Base-by-base conservation (phyloP, 1,140 invertebrate species). In the Ips typographus region DNA sequence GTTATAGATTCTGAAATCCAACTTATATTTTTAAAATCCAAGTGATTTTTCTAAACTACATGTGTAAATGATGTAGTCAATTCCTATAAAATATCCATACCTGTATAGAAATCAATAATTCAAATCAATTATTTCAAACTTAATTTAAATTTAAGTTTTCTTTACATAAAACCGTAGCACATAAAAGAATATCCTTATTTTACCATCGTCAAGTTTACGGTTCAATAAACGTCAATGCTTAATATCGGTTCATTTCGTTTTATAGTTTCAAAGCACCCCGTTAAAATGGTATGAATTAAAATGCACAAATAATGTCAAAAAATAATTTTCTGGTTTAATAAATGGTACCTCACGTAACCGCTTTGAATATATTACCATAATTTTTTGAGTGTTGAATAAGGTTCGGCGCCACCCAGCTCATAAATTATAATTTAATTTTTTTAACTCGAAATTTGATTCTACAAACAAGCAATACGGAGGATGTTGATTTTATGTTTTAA, bases 281-380 rank as follows among this genome's bases (percentile, higher is more conserved):
- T 58, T 56, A 51, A 70, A 63, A 58, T 40, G 57, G 42, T 36
- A 64, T 65, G 68, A 70, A 70, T 70, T 59, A 70, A 65, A 70
- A 64, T 57, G 68, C 51, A 69, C 68, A 63, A 61, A 68, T 68
- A 63, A 69, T 63, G 68, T 70, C 61, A 52, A 65, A 65, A 70
- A 65, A 65, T 53, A 69, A 56, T 70, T 58, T 58, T 65, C 66
- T 37, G 59, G 52, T 55, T 70, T 70, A 70, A 70, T 58, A 70
- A 70, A 70, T 65, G 68, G 49, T 64, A 53, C 55, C 42, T 70
- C 66, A 69, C 56, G 52, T 70, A 64, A 70, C 59, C 38, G 52
- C 62, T 65, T 70, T 62, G 68, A 70, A 70, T 70, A 65, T 56
- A 70, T 70, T 70, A 64, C 4, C 68, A 70, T 70, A 70, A 70